Conservation (phyloP, 2,113 vertebrate species). For the Cercopithecus mona region DNA sequence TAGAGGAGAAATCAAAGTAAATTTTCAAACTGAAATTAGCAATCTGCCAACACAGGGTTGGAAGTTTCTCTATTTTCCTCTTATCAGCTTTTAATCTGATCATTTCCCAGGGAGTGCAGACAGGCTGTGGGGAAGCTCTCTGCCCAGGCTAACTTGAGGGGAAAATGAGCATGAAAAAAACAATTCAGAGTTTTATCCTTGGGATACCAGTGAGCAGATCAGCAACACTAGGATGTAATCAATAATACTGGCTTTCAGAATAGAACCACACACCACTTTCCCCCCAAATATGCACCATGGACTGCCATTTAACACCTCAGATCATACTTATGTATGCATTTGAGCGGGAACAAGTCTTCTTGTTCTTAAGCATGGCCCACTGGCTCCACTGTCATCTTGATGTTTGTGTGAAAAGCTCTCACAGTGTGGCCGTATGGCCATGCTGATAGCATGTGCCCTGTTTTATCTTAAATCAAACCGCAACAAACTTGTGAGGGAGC, state of each 20-base stretch:
- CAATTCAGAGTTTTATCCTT: neutral
- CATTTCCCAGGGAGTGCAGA: neutral
- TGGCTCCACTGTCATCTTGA: neutral
- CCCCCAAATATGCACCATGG: neutral
- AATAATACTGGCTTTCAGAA: neutral
- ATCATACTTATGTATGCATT: neutral
- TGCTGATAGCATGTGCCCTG: neutral
- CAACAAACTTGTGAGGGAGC: neutral
- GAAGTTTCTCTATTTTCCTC: neutral
- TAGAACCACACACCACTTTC: neutral
- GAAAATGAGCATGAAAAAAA: neutral
- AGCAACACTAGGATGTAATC: neutral
- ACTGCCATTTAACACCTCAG: neutral
- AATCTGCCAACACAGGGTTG: neutral
- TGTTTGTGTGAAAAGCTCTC: neutral
- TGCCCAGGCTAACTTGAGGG: neutral
- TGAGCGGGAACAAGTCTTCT: neutral
- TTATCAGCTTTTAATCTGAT: neutral
- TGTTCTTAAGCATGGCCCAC: neutral
- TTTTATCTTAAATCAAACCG: slow-evolving; percentile 10
- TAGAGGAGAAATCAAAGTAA: neutral
- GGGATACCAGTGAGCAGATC: neutral
- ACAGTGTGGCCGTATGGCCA: neutral
- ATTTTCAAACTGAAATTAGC: neutral
- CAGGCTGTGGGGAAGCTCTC: neutral